These are phyloP conservation scores for Polyommatus iphigenia DNA, from an alignment of 2,888 invertebrate genomes.

Conservation along the genomic window DNA sequence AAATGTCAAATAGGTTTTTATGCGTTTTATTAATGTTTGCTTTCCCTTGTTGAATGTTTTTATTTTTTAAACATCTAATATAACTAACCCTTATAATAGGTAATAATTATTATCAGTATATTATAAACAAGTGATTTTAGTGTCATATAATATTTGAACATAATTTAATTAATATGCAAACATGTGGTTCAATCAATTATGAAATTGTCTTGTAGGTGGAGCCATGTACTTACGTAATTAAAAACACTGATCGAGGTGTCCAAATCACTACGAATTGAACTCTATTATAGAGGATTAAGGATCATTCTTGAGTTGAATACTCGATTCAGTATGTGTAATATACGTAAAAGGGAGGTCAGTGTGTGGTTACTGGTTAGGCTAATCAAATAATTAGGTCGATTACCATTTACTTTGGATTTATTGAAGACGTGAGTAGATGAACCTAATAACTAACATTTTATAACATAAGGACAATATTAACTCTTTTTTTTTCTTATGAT, in stretches of 20 bases:
- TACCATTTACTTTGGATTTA: constrained; percentile 9
- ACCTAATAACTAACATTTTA: too few relatives aligned
- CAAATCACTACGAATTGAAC: background rate
- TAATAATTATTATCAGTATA: background rate
- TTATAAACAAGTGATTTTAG: background rate
- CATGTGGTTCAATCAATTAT: constrained; percentile 33
- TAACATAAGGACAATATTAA: too few relatives aligned
- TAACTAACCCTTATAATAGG: background rate
- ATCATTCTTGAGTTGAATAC: background rate
- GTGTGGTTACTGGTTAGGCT: constrained; percentile 8
- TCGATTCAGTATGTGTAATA: background rate
- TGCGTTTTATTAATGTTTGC: too few relatives aligned
- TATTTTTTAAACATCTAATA: background rate
- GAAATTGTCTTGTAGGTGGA: constrained; percentile 37
- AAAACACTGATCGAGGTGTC: constrained; percentile 25
- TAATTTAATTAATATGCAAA: constrained; percentile 26
- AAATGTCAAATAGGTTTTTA: background rate
- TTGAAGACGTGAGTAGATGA: too few relatives aligned
- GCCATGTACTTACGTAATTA: constrained; percentile 38
- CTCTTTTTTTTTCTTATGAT: too few relatives aligned
- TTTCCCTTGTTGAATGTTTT: background rate
- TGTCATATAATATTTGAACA: constrained; percentile 10
- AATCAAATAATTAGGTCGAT: constrained; percentile 28
- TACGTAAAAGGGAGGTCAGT: constrained; percentile 9
- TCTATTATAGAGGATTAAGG: background rate